A percentile compares a stretch with the other conserved stretches of the same genome.
These are phyloP conservation scores for Cantharis rufa DNA, from an alignment of 2,888 invertebrate species.

Conservation along the genomic window DNA sequence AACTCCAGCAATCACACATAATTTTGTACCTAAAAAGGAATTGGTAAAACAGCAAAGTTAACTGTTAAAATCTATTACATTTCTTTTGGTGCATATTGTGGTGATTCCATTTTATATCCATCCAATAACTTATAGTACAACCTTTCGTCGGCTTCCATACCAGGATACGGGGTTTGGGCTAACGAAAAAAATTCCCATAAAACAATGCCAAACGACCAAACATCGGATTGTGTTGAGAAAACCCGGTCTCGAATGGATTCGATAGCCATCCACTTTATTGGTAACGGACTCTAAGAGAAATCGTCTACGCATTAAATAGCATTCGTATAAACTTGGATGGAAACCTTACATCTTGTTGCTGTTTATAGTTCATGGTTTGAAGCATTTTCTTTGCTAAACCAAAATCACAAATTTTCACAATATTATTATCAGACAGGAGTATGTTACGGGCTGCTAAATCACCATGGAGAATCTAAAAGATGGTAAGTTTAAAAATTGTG, in stretches of 20 bases:
- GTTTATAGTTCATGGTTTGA: slow-evolving; percentile 87
- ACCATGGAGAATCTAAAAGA: slow-evolving; percentile 74
- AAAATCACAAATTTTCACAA: slow-evolving; percentile 97
- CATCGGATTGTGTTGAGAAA: slow-evolving; percentile 93
- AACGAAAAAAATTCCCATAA: slow-evolving; percentile 89
- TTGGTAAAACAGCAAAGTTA: slow-evolving; percentile 27
- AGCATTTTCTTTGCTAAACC: slow-evolving; percentile 91
- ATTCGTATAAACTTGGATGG: too few species aligned
- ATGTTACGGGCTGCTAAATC: slow-evolving; percentile 92
- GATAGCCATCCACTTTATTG: slow-evolving; percentile 95
- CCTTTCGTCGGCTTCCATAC: slow-evolving; percentile 73
- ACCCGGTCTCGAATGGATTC: slow-evolving; percentile 89
- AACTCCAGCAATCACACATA: slow-evolving; percentile 87
- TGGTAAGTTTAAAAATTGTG: too few species aligned
- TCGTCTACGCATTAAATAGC: too few species aligned
- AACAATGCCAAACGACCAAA: slow-evolving; percentile 92
- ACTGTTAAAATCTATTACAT: slow-evolving; percentile 58
- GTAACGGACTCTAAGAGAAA: slow-evolving; percentile 69
- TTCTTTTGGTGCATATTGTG: slow-evolving; percentile 78
- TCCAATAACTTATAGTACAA: slow-evolving; percentile 74
- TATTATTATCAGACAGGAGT: slow-evolving; percentile 82
- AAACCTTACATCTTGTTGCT: slow-evolving; percentile 74
- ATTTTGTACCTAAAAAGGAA: slow-evolving; percentile 54
- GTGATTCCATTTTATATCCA: slow-evolving; percentile 89
- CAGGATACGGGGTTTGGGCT: slow-evolving; percentile 85